Base-by-base conservation (phyloP, 2,797 vertebrate species). In the Distichodus sexfasciatus region DNA sequence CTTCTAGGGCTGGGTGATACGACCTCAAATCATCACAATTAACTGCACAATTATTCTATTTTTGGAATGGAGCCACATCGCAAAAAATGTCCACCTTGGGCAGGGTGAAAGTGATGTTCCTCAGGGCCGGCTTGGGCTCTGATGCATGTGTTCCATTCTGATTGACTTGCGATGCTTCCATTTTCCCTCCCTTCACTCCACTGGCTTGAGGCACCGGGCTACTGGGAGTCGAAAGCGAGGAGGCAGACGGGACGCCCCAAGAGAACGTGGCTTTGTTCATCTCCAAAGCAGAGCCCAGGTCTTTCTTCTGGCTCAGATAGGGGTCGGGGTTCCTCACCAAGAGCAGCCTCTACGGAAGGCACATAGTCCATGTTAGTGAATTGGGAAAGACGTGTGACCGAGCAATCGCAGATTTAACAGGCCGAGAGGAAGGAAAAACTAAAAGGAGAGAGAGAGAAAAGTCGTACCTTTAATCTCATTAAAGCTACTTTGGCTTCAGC, bases 191-290 rank as follows among this genome's bases (percentile, higher is more conserved):
- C 1, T 28, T 72, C 31, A 65, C 9, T 0, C 24, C 33, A 3
- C 69, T 76, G 15, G 28, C 28, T 4, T 2, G 33, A 1, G 8
- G 23, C 8, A 1, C 62, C 2, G 41, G 26, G 66, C 19, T 47
- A 12, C 19, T 38, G 15, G 1, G 41, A 1, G 17, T 21, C 2
- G 4, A 17, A 24, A 11, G 19, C 6, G 17, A 14, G 4, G 11
- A 23, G 15, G 70, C 10, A 5, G 71, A 12, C 4, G 74, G 47
- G 36, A 28, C 72, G 23, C 75, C 79, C 93, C 94, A 94, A 8
- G 86, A 89, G 36, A 94, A 75, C 1, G 92, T 90, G 1, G 91
- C 94, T 8, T 91, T 90, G 68, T 83, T 81, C 86, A 94, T 83
- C 53, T 87, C 78, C 46, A 94, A 72, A 6, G 92, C 90, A 2